Percentiles rank a stretch among this genome's conserved stretches.
Evolutionary conservation across 2,888 invertebrate genomes (phyloP).

Genomic region (Lepidonotus clava): DNA sequence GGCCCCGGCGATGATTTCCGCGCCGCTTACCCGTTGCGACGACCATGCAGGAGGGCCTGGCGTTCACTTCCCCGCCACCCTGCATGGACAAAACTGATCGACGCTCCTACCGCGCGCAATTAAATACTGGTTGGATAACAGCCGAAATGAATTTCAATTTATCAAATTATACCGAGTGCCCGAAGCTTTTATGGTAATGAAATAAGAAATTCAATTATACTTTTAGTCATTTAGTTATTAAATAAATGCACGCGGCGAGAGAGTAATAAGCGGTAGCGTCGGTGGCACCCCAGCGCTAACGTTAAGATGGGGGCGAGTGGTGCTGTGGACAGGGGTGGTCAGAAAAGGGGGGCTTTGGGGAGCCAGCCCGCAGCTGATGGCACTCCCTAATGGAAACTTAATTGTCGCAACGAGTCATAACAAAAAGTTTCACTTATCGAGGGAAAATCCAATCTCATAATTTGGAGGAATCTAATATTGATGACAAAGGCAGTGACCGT

Average conservation of each 20-base stretch:
- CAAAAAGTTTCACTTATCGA: constrained; percentile 49
- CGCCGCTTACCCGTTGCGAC: background rate
- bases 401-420: constrained; percentile 50
- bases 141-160: constrained; percentile 55
- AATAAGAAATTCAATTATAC: constrained; percentile 51
- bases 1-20: background rate
- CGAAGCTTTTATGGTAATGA: constrained; percentile 53
- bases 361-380: background rate
- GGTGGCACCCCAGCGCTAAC: background rate
- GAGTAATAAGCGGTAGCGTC: constrained; percentile 32
- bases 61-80: background rate
- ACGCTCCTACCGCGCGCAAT: constrained; percentile 31
- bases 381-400: constrained; percentile 43
- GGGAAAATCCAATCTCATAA: constrained; percentile 49
- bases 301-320: background rate
- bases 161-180: constrained; percentile 51
- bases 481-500: constrained; percentile 11
- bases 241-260: constrained; percentile 36
- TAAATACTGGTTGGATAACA: constrained; percentile 44
- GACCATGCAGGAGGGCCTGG: background rate
- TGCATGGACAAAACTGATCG: constrained; percentile 4
- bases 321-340: background rate
- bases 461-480: constrained; percentile 49
- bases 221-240: constrained; percentile 55
- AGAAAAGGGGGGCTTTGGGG: background rate